Base-by-base conservation (phyloP, 2,797 vertebrate species). In the Notoglanidium macrostoma region DNA sequence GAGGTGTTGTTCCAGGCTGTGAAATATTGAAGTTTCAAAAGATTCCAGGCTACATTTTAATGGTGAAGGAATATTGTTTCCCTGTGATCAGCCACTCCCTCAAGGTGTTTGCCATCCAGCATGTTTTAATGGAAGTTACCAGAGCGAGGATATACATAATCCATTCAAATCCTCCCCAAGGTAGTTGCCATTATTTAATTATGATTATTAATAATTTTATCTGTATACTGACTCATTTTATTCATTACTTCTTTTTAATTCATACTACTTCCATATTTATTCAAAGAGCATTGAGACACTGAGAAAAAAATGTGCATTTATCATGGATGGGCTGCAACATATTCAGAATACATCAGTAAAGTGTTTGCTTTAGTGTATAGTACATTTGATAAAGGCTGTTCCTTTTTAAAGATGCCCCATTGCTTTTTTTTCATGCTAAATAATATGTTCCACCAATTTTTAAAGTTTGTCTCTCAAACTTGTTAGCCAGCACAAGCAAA, bases 1-100 rank as follows among this genome's bases (percentile, higher is more conserved):
- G 78, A 79, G 79, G 61, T 78, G 63, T 80, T 57, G 74, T 80
- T 87, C 35, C 29, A 78, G 46, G 70, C 9, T 5, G 32, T 55
- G 86, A 88, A 87, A 86, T 81, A 72, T 78, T 83, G 63, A 51
- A 86, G 77, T 89, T 85, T 68, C 55, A 79, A 85, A 87, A 85
- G 70, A 87, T 77, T 67, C 70, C 79, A 44, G 46, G 59, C n/a
- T 74, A 67, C 51, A 14, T 68, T 78, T 68, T 87, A 83, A 68
- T 57, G 72, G 81, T 57, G 65, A 54, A 57, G 46, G 44, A 81
- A 86, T 80, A 82, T 68, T 54, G 77, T 74, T 88, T 76, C 61
- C 46, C 72, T 65, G 44, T 51, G 80, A 65, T 49, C 61, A 82
- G 9, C 26, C 35, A 9, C 8, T 0, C 79, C 68, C 23, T 63